Evolutionary conservation across 2,113 vertebrate species (phyloP), one percentile per base, ranked within the genome.

Genomic region (Lontra canadensis): DNA sequence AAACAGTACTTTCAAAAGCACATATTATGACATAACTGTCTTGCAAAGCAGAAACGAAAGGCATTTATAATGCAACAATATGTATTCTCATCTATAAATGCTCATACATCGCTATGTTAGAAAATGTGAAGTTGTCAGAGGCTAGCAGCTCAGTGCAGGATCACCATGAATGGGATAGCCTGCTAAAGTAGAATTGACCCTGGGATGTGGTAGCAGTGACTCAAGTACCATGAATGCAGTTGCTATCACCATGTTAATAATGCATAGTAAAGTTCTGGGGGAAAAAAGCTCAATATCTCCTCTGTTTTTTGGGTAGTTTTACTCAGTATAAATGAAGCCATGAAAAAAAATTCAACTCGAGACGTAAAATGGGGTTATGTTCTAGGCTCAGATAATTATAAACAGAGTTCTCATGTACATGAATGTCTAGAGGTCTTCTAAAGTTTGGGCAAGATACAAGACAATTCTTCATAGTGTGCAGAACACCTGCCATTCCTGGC

Each of bases 401-500:
- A 96, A 80, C n/a, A 83, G 44, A 61, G 34, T 92, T 94, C 84
- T 90, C 55, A 97, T 18, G 4, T 95, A 29, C 47, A 80, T 84
- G 52, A 93, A 67, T 89, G n/a, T 74, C 71, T n/a, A 96, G 42
- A 57, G 26, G 49, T 47, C 42, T 88, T 81, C 49, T 49, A 90
- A 88, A 86, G 63, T n/a, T 55, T 74, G 29, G 3, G 25, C 10
- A 95, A n/a, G 55, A 92, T 78, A 23, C 4, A 84, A 31, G 55
- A 74, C n/a, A 93, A 69, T 57, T 78, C 23, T 83, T 90, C 6
- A 15, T n/a, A 88, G 29, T 49, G 1, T 90, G 25, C 6, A 78
- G 26, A 90, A 90, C 14, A 52, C 39, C 44, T 57, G 23, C 26
- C 13, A 82, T 79, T 86, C 11, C 84, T 47, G 39, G 17, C 31